phyloP scores from a whole-genome alignment of 2,113 vertebrate species.

The Thamnaconus septentrionalis region DNA sequence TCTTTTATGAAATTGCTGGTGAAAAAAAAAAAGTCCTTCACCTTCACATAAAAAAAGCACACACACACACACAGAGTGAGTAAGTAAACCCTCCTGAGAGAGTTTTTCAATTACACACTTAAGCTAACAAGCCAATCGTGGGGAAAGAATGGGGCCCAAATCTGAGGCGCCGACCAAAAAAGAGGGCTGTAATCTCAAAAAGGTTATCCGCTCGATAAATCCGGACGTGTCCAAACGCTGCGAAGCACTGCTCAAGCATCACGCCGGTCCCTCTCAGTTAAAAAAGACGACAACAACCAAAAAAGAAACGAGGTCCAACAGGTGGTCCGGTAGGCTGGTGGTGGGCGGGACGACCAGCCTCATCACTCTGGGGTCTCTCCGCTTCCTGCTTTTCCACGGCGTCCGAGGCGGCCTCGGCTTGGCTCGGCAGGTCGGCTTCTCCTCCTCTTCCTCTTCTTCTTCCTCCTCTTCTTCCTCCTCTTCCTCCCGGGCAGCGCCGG shows the following conservation, averaged over 20 bases:
- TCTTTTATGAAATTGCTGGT: conserved; percentile 30
- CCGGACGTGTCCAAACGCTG: conserved; percentile 53
- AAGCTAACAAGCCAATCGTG: conserved; percentile 57
- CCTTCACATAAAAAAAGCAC: conserved; percentile 40
- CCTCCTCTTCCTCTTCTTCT: not conserved
- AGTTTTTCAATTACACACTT: conserved; percentile 62
- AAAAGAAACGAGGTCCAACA: too few species aligned
- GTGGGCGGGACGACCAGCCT: too few species aligned
- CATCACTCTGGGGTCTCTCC: too few species aligned
- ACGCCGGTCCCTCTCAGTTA: conserved; percentile 23
- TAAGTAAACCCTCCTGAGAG: not conserved
- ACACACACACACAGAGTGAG: conserved; percentile 19
- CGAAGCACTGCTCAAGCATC: conserved; percentile 57
- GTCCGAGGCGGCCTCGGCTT: not conserved
- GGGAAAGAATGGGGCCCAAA: conserved; percentile 33
- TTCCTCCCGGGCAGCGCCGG: conserved; percentile 6
- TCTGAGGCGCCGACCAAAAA: conserved; percentile 41
- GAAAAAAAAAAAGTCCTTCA: conserved; percentile 15
- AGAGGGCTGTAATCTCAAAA: conserved; percentile 52
- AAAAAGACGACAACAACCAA: too few species aligned
- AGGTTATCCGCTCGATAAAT: conserved; percentile 64
- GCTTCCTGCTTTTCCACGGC: too few species aligned
- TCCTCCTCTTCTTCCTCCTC: too few species aligned
- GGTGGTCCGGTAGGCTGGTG: too few species aligned
- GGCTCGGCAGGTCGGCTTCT: conserved; percentile 10